Evolutionary conservation across 2,888 invertebrate genomes (phyloP).

Genomic region (Rhamphomyia laevipes): DNA sequence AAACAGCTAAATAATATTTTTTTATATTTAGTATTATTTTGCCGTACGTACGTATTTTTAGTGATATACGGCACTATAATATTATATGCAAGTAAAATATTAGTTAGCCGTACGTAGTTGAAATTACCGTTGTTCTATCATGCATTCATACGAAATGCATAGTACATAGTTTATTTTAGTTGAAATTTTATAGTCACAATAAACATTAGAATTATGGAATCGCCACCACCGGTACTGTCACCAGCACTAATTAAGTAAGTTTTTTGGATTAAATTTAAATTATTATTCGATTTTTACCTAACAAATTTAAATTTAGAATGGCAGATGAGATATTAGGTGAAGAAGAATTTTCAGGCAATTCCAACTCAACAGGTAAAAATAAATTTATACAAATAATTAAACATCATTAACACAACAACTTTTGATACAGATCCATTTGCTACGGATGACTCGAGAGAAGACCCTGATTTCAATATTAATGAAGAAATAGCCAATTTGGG

Average conservation of each 20-base stretch:
- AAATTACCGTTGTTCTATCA: too few relatives aligned
- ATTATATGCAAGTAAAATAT: not conserved
- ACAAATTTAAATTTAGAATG: not conserved
- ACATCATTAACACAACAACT: not conserved
- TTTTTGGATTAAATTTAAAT: too few relatives aligned
- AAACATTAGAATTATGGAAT: not conserved
- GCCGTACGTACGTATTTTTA: not conserved
- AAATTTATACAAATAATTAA: not conserved
- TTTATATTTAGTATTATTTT: not conserved
- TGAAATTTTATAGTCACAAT: too few relatives aligned
- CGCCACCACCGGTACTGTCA: not conserved
- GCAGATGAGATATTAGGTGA: not conserved
- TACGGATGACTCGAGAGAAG: not conserved
- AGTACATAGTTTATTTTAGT: too few relatives aligned
- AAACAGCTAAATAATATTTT: not conserved
- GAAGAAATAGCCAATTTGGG: not conserved
- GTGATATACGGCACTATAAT: not conserved
- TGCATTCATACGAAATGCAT: too few relatives aligned
- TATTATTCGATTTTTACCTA: too few relatives aligned
- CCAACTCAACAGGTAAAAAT: not conserved
- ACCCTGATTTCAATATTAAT: not conserved
- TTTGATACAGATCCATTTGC: not conserved
- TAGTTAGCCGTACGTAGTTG: not conserved
- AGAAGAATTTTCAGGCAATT: not conserved
- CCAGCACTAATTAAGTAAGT: not conserved